Base-by-base conservation (phyloP, 2,888 invertebrate genomes). In the Malacosoma neustria region DNA sequence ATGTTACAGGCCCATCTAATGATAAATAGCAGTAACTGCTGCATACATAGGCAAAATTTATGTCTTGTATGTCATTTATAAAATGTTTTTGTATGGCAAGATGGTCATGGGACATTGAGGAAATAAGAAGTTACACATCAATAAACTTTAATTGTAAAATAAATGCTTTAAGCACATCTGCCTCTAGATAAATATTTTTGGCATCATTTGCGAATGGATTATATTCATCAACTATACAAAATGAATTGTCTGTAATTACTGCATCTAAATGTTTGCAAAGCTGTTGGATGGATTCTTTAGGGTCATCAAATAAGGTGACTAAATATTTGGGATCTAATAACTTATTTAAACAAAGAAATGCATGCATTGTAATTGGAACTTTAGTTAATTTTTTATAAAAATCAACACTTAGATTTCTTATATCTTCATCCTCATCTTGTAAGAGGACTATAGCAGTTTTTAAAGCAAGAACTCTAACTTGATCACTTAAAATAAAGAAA, bases 361-460 rank as follows among this genome's bases (percentile, higher is more conserved):
- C 70, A 38, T 84, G 74, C 22, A 59, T 35, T 30, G 49, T 29
- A 13, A 31, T 32, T 13, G 50, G 29, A 4, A 44, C 39, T 33
- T 56, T 51, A 12, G 32, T 54, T 14, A 73, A 36, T 44, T 61
- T 65, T 44, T 54, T 62, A 43, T 72, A 75, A 46, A 70, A 80
- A 31, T 61, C 41, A 3, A 72, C 67, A 56, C 74, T 71, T 14
- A 64, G 42, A 46, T 72, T 72, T 48, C 88, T 76, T 9, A 89
- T 70, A 47, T 80, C 76, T 37, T 73, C 68, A 50, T 87, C 79
- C 54, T 89, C 89, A 60, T 89, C 89, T 67, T 87, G 88, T 31
- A 89, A 52, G 3, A 89, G 61, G 30, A 73, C 61, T n/a, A 87
- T 53, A 35, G 69, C 75, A 32, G 79, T 61, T 54, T 73, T 68